Conservation (phyloP, 2,888 invertebrate genomes). For the Xylota sylvarum region DNA sequence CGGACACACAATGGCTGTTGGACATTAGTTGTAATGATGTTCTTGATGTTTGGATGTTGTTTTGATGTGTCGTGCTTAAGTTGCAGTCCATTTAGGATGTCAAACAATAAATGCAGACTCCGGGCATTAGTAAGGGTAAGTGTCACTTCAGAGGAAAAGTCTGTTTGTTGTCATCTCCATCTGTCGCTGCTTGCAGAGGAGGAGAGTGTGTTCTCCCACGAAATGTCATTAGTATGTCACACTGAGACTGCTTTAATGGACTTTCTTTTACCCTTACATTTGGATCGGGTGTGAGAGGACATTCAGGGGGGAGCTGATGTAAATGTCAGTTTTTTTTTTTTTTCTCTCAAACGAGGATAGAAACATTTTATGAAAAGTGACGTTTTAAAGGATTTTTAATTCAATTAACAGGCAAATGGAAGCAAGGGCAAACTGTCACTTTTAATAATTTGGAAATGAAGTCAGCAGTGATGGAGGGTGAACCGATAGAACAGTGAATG, state of each 20-base stretch:
- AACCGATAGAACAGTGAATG: too few species aligned
- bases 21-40: conserved; percentile 55
- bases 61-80: conserved; percentile 47
- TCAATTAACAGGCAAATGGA: conserved; percentile 60
- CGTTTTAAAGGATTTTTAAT: conserved; percentile 70
- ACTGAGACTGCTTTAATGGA: conserved; percentile 54
- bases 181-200: conserved; percentile 19
- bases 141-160: neutral
- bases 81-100: conserved; percentile 62
- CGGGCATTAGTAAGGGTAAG: conserved; percentile 42
- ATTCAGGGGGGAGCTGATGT: neutral
- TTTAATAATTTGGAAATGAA: neutral
- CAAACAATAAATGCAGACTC: conserved; percentile 58
- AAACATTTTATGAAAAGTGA: conserved; percentile 60
- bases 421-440: conserved; percentile 60
- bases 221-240: conserved; percentile 67
- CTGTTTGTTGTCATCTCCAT: conserved; percentile 65
- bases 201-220: conserved; percentile 55
- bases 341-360: neutral
- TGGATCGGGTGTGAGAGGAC: neutral
- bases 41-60: conserved; percentile 31
- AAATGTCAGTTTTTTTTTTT: conserved; percentile 17
- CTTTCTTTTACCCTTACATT: conserved; percentile 27
- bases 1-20: conserved; percentile 27
- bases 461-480: neutral